Base-by-base conservation (phyloP, 2,797 vertebrate genomes). In the Dipus sagitta region DNA sequence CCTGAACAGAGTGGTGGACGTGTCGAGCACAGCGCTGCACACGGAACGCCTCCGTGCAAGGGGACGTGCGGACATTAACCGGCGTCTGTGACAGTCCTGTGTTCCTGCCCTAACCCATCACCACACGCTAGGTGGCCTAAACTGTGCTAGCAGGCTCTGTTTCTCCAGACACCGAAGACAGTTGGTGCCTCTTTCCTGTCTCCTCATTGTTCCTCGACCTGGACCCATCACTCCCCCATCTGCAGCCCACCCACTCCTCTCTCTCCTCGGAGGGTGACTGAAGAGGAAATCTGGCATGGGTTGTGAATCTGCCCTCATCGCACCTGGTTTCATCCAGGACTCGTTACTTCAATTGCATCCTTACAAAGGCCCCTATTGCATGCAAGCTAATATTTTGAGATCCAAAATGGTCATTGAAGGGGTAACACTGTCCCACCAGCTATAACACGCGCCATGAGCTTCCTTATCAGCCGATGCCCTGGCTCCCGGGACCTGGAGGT, bases 311-410 rank as follows among this genome's bases (percentile, higher is more conserved):
- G 32, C 13, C 42, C 3, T 84, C 65, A 90, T 58, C 67, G 21
- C 76, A 14, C 8, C 74, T 62, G 20, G 82, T n/a, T 30, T 88
- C 65, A 72, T 78, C 12, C 71, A 21, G 34, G 70, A 17, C 65
- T 72, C 23, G 70, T 74, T 71, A 38, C 17, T 74, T 91, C 60
- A 74, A 71, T 62, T 88, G 74, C 2, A 76, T 47, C 47, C 47
- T 47, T 71, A 1, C 68, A 90, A 91, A 90, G 52, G 75, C 20
- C 54, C 42, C 76, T 83, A 72, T 68, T 88, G 23, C 28, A 92
- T 86, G 62, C 54, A 79, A n/a, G 28, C 10, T 76, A 67, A 88
- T 2, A 12, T 52, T 75, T 28, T 58, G 81, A 89, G 18, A 3
- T 93, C 75, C 26, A 28, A 47, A 83, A 34, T 71, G 7, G n/a